phyloP scores from a whole-genome alignment of 2,888 invertebrate species.

The Bembecia ichneumoniformis region DNA sequence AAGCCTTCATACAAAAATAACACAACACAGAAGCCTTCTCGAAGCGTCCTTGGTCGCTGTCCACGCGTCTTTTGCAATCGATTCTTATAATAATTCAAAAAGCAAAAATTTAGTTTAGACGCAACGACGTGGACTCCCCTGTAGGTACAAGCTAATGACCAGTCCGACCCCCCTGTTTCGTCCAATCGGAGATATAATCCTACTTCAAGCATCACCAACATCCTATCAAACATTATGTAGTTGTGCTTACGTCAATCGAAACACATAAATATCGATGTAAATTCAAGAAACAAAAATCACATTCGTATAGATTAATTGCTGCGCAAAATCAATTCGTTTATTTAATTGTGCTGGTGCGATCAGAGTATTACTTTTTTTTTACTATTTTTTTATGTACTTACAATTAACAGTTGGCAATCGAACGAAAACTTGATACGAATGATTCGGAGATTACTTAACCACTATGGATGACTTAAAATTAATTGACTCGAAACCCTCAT shows the following conservation, averaged over 20 bases:
- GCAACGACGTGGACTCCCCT: slow-evolving; percentile 30
- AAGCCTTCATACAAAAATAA: slow-evolving; percentile 17
- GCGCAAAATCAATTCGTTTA: slow-evolving; percentile 20
- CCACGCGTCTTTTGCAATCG: not conserved
- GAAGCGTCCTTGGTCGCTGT: not conserved
- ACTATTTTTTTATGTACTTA: slow-evolving; percentile 27
- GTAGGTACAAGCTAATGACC: slow-evolving; percentile 13
- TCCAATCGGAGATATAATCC: slow-evolving; percentile 41
- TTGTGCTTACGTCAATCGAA: slow-evolving; percentile 61
- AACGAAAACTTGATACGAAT: slow-evolving; percentile 20
- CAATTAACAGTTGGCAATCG: slow-evolving; percentile 34
- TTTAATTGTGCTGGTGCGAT: slow-evolving; percentile 62
- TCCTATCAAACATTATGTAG: slow-evolving; percentile 35
- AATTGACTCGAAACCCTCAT: slow-evolving; percentile 60
- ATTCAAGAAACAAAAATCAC: slow-evolving; percentile 20
- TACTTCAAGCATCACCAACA: slow-evolving; percentile 44
- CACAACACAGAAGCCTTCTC: slow-evolving; percentile 6
- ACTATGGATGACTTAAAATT: slow-evolving; percentile 69
- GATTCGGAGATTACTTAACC: slow-evolving; percentile 37
- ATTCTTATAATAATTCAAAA: no score
- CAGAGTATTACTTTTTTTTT: slow-evolving; percentile 29
- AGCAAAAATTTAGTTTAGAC: not conserved
- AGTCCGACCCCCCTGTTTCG: slow-evolving; percentile 50
- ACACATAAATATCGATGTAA: slow-evolving; percentile 44
- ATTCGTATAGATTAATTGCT: not conserved